phyloP scores from a whole-genome alignment of 2,113 vertebrate genomes.

The Cyanoderma ruficeps region DNA sequence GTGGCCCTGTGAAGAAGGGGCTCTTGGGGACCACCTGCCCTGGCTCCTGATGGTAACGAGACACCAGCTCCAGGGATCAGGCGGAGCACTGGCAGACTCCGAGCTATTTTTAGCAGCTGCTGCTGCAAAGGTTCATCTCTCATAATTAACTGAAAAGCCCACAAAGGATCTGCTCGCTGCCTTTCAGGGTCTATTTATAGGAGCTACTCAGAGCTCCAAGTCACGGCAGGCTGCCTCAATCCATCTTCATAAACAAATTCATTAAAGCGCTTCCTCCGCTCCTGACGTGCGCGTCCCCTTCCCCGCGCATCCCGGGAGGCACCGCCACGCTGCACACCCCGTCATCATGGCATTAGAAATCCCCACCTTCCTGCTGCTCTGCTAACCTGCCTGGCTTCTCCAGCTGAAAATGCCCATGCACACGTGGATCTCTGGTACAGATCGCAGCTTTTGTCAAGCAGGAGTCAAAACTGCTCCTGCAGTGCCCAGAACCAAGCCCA shows the following conservation, averaged over 20 bases:
- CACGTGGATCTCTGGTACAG: accelerated
- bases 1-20: neutral
- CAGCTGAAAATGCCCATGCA: accelerated
- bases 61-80: neutral
- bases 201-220: slow-evolving; percentile 20
- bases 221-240: slow-evolving; percentile 28
- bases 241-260: slow-evolving; percentile 48
- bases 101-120: slow-evolving; percentile 52
- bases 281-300: neutral
- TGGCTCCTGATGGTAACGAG: neutral
- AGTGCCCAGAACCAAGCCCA: neutral
- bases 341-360: neutral
- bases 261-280: slow-evolving; percentile 4
- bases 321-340: neutral
- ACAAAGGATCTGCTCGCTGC: slow-evolving; percentile 11
- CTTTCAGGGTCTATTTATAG: slow-evolving; percentile 65
- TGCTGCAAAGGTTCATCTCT: slow-evolving; percentile 39
- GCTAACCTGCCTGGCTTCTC: neutral
- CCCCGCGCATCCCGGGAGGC: neutral
- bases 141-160: slow-evolving; percentile 65
- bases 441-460: neutral
- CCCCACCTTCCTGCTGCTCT: neutral
- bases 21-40: accelerated
- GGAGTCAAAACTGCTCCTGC: neutral
- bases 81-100: neutral